Base-by-base conservation (phyloP, 2,797 vertebrate species). In the Clangula hyemalis region DNA sequence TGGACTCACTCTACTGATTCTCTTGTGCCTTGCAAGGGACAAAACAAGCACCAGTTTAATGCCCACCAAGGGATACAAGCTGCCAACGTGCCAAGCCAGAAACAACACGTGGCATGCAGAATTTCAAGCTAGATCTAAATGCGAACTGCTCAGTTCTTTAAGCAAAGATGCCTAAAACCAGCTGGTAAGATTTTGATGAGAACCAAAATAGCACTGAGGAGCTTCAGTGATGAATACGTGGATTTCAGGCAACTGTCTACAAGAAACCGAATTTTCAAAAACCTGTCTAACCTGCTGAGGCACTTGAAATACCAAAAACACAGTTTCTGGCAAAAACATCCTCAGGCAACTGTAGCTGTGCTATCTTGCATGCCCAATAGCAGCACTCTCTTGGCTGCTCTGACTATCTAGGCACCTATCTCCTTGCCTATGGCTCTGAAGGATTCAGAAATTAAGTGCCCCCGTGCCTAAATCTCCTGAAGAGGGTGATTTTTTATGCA, bases 341-440 rank as follows among this genome's bases (percentile, higher is more conserved):
- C 85, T 72, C 45, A 81, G 95, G 91, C 85, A 90, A 84, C 54
- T 78, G 83, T 73, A 96, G 76, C 90, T 96, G 94, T 86, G 76
- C 85, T 94, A 47, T 95, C 95, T 96, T 95, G 87, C 87, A 89
- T 90, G 58, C 76, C 91, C 76, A n/a, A 43, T 28, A 93, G 62
- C 87, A 88, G 41, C 18, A 36, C 34, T 84, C 13, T 88, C 60
- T 91, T 96, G 83, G 83, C 85, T 91, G 38, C 45, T 86, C 60
- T 66, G 53, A 62, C 89, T 93, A 86, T 96, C 89, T 78, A 66
- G 32, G 73, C 62, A 76, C 32, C 34, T 85, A 94, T 94, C 93
- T 87, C 58, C 54, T 93, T 51, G 76, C 91, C 73, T 81, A 3
- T 72, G 79, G 87, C 64, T 17, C 65, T 92, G 89, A 72, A 87